phyloP scores from a whole-genome alignment of 37 sponge, comb jelly and placozoan species.

The Haliclona indistincta region DNA sequence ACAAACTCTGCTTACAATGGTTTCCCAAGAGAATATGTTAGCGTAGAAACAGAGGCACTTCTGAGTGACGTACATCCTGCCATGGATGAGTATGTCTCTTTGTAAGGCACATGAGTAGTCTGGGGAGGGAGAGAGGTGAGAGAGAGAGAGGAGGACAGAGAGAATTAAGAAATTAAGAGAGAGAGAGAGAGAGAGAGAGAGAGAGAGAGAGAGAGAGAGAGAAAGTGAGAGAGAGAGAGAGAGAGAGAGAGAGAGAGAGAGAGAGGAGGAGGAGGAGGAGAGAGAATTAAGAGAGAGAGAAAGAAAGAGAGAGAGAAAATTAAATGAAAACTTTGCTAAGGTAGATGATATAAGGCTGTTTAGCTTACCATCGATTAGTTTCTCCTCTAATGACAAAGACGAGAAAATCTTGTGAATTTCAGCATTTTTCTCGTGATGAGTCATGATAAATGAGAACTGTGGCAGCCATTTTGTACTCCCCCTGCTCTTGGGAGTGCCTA shows the following conservation, averaged over 20 bases:
- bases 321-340: not conserved
- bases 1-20: constrained; percentile 53
- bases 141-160: not conserved
- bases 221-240: too few relatives aligned
- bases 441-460: constrained; percentile 13
- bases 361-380: constrained; percentile 85
- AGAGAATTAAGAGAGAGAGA: too few relatives aligned
- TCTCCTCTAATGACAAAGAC: constrained; percentile 80
- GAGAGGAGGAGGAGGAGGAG: not conserved
- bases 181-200: not conserved
- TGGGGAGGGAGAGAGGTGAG: constrained; percentile 8
- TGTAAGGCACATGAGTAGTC: constrained; percentile 96
- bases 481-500: not conserved
- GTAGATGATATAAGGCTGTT: not conserved
- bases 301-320: not conserved
- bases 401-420: constrained; percentile 93
- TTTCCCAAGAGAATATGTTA: constrained; percentile 97
- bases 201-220: not conserved
- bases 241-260: not conserved
- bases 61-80: constrained; percentile 92
- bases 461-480: not conserved
- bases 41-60: constrained; percentile 97
- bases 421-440: constrained; percentile 72
- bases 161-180: not conserved
- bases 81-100: constrained; percentile 92